Evolutionary conservation across 1,140 invertebrate genomes (phyloP), one percentile per base, ranked within the genome.

Genomic region (Cydia pomonella): DNA sequence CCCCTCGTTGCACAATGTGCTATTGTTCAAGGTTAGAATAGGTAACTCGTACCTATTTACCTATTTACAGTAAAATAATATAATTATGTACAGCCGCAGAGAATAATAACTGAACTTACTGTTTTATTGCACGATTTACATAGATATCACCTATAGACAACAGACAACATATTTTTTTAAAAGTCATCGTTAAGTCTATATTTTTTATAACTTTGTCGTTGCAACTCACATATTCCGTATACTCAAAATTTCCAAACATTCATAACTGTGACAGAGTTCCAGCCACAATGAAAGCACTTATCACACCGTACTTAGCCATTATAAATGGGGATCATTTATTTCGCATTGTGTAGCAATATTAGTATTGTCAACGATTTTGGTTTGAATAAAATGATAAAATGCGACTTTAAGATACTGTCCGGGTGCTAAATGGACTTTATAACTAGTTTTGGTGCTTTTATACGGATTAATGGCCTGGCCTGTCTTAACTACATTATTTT

Each of bases 361-460:
- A 75, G 69, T 59, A 25, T 72, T 73, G 41, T 9, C 50, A 72
- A 64, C 62, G 12, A 18, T 74, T 71, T 59, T 73, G 44, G 73
- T 69, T 74, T 73, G 21, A 53, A 69, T 69, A 33, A 33, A 77
- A 80, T 82, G 80, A 87, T 85, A 77, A 76, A 84, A 79, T 78
- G 76, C 76, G 47, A 77, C 76, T 79, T 69, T 81, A 62, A 86
- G 86, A 88, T 88, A 87, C 76, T 84, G 82, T 83, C 80, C 80
- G 77, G 73, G 18, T 84, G 81, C n/a, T 87, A 87, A 87, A 89
- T 89, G 80, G 76, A 79, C 64, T 79, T 80, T 81, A 78, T 87
- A 87, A 88, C 80, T 81, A 83, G 84, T 78, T 80, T 69, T 69
- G n/a, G 64, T 76, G 53, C 79, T 83, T 85, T 86, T 81, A 74